Conservation (phyloP, 2,113 vertebrate genomes). For the Leuciscus idus region DNA sequence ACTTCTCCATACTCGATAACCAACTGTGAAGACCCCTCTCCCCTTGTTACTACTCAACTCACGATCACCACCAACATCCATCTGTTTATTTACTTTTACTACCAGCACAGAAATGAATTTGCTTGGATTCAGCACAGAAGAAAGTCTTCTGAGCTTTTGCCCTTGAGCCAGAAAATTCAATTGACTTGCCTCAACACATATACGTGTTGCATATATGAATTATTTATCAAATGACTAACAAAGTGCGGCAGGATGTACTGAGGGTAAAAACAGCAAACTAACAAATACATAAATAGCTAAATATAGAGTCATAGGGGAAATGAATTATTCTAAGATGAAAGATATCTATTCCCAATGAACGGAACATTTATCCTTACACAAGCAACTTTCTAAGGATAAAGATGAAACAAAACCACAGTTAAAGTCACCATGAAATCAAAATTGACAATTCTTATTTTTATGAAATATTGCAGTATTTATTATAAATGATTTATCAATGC, state of each 20-base stretch:
- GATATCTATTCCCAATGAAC: slow-evolving; percentile 1
- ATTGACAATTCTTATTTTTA: no score
- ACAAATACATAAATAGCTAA: slow-evolving; percentile 20
- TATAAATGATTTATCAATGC: no score
- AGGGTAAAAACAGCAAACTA: slow-evolving; percentile 27
- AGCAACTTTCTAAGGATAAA: slow-evolving; percentile 11
- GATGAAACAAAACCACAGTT: background rate
- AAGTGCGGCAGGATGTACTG: background rate
- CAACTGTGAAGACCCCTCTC: slow-evolving; percentile 29
- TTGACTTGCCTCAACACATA: slow-evolving; percentile 47
- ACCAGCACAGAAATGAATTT: slow-evolving; percentile 40
- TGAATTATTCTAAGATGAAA: slow-evolving; percentile 35
- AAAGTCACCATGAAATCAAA: no score
- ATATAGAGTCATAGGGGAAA: slow-evolving; percentile 36
- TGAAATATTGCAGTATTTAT: no score
- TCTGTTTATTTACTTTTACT: slow-evolving; percentile 57
- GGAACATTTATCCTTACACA: slow-evolving; percentile 17
- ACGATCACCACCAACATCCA: slow-evolving; percentile 47
- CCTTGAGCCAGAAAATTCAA: slow-evolving; percentile 47
- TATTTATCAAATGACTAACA: slow-evolving; percentile 39
- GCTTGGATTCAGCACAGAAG: slow-evolving; percentile 33
- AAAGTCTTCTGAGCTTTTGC: slow-evolving; percentile 43
- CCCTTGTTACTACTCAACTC: slow-evolving; percentile 48
- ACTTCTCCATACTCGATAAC: slow-evolving; percentile 31
- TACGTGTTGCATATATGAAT: slow-evolving; percentile 49